Evolutionary conservation across 2,888 invertebrate genomes (phyloP).

Genomic region (Lysandra coridon): DNA sequence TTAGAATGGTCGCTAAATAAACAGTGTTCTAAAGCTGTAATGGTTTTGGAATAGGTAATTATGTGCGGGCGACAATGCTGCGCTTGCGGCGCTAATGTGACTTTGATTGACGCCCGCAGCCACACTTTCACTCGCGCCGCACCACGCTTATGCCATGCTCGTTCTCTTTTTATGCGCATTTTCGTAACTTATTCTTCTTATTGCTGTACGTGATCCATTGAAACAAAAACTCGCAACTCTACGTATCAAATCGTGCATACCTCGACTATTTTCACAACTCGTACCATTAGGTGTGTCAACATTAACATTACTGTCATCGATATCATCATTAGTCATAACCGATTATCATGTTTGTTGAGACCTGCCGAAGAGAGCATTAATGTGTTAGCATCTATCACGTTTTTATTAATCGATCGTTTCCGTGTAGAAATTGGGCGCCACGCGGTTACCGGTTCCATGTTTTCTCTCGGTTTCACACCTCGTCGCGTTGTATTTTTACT

Average conservation of each 20-base stretch:
- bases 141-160: conserved; percentile 53
- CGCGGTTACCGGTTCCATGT: conserved; percentile 1
- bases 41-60: conserved; percentile 5
- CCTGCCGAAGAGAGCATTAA: neutral
- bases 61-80: conserved; percentile 33
- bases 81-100: conserved; percentile 55
- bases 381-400: neutral
- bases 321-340: neutral
- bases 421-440: neutral
- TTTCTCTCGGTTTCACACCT: conserved; percentile 25
- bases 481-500: neutral
- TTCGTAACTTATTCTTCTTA: conserved; percentile 9
- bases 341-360: neutral
- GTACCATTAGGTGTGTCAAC: neutral
- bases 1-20: neutral
- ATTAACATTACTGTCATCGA: neutral
- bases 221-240: neutral
- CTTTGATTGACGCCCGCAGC: conserved; percentile 67
- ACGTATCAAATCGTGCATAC: neutral
- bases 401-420: neutral
- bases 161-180: conserved; percentile 39
- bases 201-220: neutral
- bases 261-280: neutral
- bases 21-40: neutral
- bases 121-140: conserved; percentile 64